phyloP scores from a whole-genome alignment of 2,888 invertebrate species.

The Melanophora roralis region DNA sequence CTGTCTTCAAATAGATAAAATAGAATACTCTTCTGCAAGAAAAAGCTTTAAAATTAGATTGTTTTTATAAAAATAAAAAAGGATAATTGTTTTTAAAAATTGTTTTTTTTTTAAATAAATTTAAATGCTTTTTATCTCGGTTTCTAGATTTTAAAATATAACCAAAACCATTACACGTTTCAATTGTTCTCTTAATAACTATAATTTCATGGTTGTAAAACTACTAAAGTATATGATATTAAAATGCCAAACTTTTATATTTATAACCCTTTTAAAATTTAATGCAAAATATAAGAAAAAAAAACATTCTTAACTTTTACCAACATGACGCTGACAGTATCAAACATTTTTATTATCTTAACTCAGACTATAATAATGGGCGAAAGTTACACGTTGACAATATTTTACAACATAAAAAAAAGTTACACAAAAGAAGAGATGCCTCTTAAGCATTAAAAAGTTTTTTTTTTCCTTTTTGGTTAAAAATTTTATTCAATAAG shows the following conservation, averaged over 20 bases:
- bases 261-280: background rate
- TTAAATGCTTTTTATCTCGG: no score
- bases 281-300: background rate
- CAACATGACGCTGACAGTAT: background rate
- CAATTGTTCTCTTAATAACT: constrained; percentile 23
- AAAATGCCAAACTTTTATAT: constrained; percentile 21
- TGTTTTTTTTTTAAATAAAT: no score
- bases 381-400: constrained; percentile 9
- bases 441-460: constrained; percentile 21
- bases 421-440: background rate
- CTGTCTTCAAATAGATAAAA: no score
- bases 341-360: constrained; percentile 49
- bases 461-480: background rate
- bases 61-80: no score
- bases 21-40: no score
- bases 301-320: background rate
- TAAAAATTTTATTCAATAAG: background rate
- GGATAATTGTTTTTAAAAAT: no score
- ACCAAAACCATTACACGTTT: background rate
- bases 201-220: constrained; percentile 14
- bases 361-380: constrained; percentile 17
- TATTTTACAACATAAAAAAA: constrained; percentile 36
- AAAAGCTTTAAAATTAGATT: no score
- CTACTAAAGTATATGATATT: constrained; percentile 1
- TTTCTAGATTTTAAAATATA: no score